Percentiles rank a stretch among this genome's conserved stretches.
These are phyloP conservation scores for Euwallacea fornicatus DNA, from an alignment of 1,140 invertebrate genomes.

Conservation along the genomic window DNA sequence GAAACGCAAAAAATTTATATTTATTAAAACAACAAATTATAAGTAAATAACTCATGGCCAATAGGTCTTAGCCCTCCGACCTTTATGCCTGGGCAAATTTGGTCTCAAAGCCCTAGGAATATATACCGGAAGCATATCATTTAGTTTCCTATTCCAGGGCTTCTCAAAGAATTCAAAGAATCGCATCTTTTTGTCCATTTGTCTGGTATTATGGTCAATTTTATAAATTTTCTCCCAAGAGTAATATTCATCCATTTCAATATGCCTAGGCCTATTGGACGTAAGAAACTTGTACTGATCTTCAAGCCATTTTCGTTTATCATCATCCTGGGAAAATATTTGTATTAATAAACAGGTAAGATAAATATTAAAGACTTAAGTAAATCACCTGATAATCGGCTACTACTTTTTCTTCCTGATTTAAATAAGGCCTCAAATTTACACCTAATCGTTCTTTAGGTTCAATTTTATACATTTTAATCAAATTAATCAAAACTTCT, in stretches of 20 bases:
- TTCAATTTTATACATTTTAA: constrained; percentile 74
- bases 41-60: constrained; percentile 37
- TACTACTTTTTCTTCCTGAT: constrained; percentile 59
- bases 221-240: constrained; percentile 79
- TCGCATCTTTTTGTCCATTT: constrained; percentile 65
- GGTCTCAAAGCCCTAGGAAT: constrained; percentile 65
- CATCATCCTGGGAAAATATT: constrained; percentile 55
- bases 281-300: constrained; percentile 67
- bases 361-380: background rate
- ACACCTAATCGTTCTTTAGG: constrained; percentile 63
- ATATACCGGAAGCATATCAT: constrained; percentile 68
- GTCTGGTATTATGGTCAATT: constrained; percentile 65
- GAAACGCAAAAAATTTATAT: too few species aligned
- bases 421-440: constrained; percentile 75
- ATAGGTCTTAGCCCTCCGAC: constrained; percentile 50
- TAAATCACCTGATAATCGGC: constrained; percentile 62
- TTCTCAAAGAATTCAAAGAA: constrained; percentile 67
- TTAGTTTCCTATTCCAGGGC: constrained; percentile 60
- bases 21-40: too few species aligned
- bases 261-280: constrained; percentile 64
- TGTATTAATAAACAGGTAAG: background rate
- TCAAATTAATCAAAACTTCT: constrained; percentile 70
- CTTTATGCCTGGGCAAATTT: constrained; percentile 59
- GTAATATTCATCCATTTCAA: constrained; percentile 66
- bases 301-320: constrained; percentile 70